Evolutionary conservation across 2,797 vertebrate species (phyloP).

Genomic region (Melanotaenia nigrans): DNA sequence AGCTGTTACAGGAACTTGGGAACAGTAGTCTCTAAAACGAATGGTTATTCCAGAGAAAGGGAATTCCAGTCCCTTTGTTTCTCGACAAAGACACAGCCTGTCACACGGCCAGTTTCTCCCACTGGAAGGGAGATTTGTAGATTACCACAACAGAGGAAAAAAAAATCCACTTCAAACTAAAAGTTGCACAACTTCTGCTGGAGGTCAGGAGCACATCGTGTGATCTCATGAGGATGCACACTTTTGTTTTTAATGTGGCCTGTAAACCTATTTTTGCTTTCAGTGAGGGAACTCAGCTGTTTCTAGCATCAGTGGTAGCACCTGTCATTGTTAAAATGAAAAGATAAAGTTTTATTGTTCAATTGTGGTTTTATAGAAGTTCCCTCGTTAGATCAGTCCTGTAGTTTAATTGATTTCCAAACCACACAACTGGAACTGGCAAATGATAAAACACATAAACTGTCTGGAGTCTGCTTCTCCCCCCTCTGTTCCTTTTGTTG

Average conservation of each 20-base stretch:
- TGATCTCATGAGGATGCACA: neutral
- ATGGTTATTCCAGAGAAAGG: neutral
- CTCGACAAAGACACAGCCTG: neutral
- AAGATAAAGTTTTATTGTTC: no score
- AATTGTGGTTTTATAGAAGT: neutral
- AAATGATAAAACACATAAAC: neutral
- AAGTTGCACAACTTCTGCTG: slow-evolving; percentile 12
- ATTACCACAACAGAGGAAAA: neutral
- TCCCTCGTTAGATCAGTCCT: neutral
- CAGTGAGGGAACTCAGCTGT: neutral
- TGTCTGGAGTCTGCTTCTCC: neutral
- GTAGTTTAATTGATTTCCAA: neutral
- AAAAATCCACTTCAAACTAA: neutral
- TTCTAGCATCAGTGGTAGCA: slow-evolving; percentile 17
- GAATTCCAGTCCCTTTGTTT: slow-evolving; percentile 14
- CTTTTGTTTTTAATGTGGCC: neutral
- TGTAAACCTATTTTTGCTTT: slow-evolving; percentile 2
- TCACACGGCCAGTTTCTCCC: slow-evolving; percentile 8
- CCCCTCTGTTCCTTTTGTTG: neutral
- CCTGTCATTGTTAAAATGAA: neutral
- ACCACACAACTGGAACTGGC: neutral
- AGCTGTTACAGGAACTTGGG: slow-evolving; percentile 21
- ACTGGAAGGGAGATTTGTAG: neutral
- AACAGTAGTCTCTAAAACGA: neutral
- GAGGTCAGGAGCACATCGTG: neutral